Base-by-base conservation (phyloP, 1,140 invertebrate genomes). In the Polypedilum pembai region DNA sequence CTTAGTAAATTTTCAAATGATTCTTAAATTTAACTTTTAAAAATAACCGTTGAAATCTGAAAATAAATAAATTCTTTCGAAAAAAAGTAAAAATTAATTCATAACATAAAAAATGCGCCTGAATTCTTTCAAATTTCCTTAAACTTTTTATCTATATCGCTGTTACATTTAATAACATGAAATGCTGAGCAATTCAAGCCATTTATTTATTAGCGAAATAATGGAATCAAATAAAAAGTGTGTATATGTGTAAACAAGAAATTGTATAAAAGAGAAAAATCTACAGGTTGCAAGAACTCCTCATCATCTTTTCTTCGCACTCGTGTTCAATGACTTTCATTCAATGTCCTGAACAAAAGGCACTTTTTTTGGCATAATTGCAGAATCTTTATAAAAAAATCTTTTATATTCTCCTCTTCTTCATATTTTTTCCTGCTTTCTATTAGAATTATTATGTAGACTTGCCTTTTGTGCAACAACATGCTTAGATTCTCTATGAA, bases 331-430 rank as follows among this genome's bases (percentile, higher is more conserved):
- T 69, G 65, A 69, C 20, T 69, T 69, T 69, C 65, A 21, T 69
- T 69, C 65, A 69, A 69, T 69, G 65, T 18, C 65, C 17, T 18
- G 65, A 69, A 69, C 65, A 69, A 69, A 69, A 69, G 45, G 65
- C 65, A 69, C 24, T 33, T 33, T 33, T n/a, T 56, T 69, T 69
- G 65, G 65, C 65, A 69, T 69, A 69, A 69, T 69, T 69, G 65
- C 65, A 69, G 20, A 69, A 69, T 69, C 65, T 69, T 69, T 69
- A 69, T 69, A 21, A 69, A 69, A 69, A 69, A 69, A 69, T 21
- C 7, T 69, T 69, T 21, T 33, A 33, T 33, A 33, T 33, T 56
- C 12, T 56, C 10, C 12, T 56, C 10, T 15, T 56, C n/a, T 56
- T 56, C n/a, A 15, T 56, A 56, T 56, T 56, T 56, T 12, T 12